Evolutionary conservation across 2,888 invertebrate species (phyloP).

Genomic region (Drosophila mercatorum): DNA sequence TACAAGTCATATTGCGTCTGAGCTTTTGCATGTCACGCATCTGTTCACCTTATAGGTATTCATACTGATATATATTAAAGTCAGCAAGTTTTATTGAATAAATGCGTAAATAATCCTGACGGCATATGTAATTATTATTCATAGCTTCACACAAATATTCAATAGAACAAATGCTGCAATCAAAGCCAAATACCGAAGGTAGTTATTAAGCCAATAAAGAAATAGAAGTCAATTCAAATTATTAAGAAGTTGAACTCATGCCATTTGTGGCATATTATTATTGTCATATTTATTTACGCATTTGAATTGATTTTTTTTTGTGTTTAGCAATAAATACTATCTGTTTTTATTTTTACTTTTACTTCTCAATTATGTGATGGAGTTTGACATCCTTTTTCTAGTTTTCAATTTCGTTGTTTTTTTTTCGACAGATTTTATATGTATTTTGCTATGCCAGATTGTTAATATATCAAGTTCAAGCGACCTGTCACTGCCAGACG

Average conservation of each 20-base stretch:
- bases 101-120: too few relatives aligned
- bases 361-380: background rate
- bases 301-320: background rate
- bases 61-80: background rate
- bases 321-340: background rate
- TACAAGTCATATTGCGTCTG: conserved; percentile 28
- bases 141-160: too few relatives aligned
- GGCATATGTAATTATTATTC: too few relatives aligned
- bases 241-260: background rate
- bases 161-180: too few relatives aligned
- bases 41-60: background rate
- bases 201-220: background rate
- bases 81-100: too few relatives aligned
- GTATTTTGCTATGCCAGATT: background rate
- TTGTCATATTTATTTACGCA: background rate
- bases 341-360: background rate
- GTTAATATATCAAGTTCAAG: conserved; percentile 32
- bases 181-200: background rate
- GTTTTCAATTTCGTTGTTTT: background rate
- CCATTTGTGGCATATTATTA: too few relatives aligned
- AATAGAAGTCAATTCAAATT: background rate
- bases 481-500: conserved; percentile 29
- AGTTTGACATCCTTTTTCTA: background rate
- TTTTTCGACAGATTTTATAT: background rate
- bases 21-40: conserved; percentile 8